Base-by-base conservation (phyloP, 2,797 vertebrate genomes). In the Notamacropus eugenii region DNA sequence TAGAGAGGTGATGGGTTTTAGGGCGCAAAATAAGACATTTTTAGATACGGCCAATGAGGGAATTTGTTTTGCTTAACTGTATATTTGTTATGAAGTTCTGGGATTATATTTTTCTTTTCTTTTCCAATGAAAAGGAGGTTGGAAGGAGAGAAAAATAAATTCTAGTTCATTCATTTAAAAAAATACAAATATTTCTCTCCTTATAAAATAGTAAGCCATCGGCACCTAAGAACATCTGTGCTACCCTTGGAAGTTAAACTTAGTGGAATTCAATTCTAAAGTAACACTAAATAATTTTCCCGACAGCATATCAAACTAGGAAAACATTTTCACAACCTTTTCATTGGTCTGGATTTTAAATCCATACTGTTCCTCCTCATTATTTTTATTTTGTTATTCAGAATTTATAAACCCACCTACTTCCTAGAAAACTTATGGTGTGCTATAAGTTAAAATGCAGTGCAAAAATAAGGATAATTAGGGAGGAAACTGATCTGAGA, bases 241-340 rank as follows among this genome's bases (percentile, higher is more conserved):
- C 4, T 4, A 29, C 46, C n/a, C 82, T 82, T 54, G 34, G 29
- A 27, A 19, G 11, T 90, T 29, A 55, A 13, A 22, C 52, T n/a
- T 9, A 40, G 40, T 59, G 4, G 27, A 31, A 50, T 55, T 54
- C 55, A 14, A 9, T 91, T 8, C 3, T 10, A 8, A 59, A 0
- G 5, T 19, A 0, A 28, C 55, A 3, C 57, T 92, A 8, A 92
- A 1, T 12, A 52, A 3, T 0, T 58, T 54, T 50, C 22, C 28
- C 0, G 0, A 54, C 29, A 55, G 40, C 22, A 8, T 1, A 2
- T 56, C 4, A 0, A 14, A n/a, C 4, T 4, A 9, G 3, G 31
- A 10, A 40, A 11, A 12, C 6, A 2, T 12, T 22, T 82, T 82
- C 74, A 82, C 56, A 8, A 59, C 24, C 24, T 94, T 13, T 82